Evolutionary conservation across 2,888 invertebrate genomes (phyloP), one percentile per base, ranked within the genome.

Genomic region (Stenodema calcarata): DNA sequence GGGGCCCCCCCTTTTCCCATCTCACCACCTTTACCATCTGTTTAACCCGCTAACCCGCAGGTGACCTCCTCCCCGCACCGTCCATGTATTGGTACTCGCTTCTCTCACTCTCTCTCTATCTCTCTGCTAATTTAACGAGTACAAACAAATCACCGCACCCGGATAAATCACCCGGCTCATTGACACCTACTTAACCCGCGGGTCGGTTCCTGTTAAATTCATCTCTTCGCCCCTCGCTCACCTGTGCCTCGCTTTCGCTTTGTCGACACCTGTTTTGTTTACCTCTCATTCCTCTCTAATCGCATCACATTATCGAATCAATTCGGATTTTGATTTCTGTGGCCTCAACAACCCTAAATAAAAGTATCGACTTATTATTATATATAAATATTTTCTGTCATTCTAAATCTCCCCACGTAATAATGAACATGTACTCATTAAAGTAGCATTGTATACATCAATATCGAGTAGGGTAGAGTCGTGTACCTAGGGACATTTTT

Each of bases 101-200:
- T 23, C 78, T 27, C 27, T n/a, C n/a, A n/a, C n/a, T n/a, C n/a
- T n/a, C n/a, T n/a, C n/a, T n/a, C n/a, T n/a, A n/a, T n/a, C n/a
- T 78, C 78, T 44, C 80, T 80, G 80, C 54, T 80, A 80, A 80
- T 80, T 80, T 50, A 80, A 80, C 80, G 80, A 80, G 80, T 80
- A 80, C 73, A 73, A 73, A 73, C 73, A 73, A 73, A 73, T 73
- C 73, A 73, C 73, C 35, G 73, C 27, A 27, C 6, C 73, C 73
- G 73, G 41, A 73, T 73, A 41, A 73, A 44, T 80, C 80, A 47
- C 50, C 28, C 14, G 80, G 80, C 80, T 80, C 80, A 80, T 80
- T 54, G 80, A 80, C 80, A 80, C 80, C 80, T 80, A 54, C 80
- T 80, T 80, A 50, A 80, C 80, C 54, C 50, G 41, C 73, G 80